Evolutionary conservation across 2,888 invertebrate genomes (phyloP).

Genomic region (Troilus luridus): DNA sequence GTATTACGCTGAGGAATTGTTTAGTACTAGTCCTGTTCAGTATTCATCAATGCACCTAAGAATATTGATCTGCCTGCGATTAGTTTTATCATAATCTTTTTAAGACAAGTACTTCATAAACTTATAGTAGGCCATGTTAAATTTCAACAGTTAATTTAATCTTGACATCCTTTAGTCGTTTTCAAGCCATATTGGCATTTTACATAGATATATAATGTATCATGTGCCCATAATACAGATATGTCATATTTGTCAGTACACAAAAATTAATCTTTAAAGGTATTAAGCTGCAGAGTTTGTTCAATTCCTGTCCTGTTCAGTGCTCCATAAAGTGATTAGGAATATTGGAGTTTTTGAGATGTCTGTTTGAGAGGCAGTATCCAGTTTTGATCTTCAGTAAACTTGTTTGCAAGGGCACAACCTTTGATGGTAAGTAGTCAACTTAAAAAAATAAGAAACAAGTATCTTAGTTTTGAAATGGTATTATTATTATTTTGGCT

Average conservation of each 20-base stretch:
- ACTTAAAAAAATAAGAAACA: background rate
- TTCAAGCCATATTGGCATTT: too few relatives aligned
- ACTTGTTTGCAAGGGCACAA: slow-evolving; percentile 51
- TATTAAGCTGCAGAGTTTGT: slow-evolving; percentile 48
- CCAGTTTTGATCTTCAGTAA: slow-evolving; percentile 58
- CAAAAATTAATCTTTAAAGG: too few relatives aligned
- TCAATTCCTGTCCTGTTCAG: slow-evolving; percentile 59
- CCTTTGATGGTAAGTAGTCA: slow-evolving; percentile 42
- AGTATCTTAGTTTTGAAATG: background rate
- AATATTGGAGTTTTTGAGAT: slow-evolving; percentile 53
- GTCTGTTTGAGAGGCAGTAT: slow-evolving; percentile 53
- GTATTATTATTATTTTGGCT: background rate
- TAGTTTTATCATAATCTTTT: too few relatives aligned
- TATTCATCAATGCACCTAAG: background rate
- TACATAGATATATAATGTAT: too few relatives aligned
- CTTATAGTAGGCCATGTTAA: too few relatives aligned
- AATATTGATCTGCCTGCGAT: background rate
- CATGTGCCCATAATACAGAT: too few relatives aligned
- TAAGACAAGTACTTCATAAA: too few relatives aligned
- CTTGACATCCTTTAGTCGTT: too few relatives aligned
- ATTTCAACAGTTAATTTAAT: too few relatives aligned
- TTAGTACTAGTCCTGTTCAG: slow-evolving; percentile 58
- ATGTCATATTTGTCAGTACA: too few relatives aligned
- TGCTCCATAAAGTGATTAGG: background rate
- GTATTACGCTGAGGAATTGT: slow-evolving; percentile 53